Evolutionary conservation across 2,888 invertebrate species (phyloP).

Genomic region (Synergus itoensis): DNA sequence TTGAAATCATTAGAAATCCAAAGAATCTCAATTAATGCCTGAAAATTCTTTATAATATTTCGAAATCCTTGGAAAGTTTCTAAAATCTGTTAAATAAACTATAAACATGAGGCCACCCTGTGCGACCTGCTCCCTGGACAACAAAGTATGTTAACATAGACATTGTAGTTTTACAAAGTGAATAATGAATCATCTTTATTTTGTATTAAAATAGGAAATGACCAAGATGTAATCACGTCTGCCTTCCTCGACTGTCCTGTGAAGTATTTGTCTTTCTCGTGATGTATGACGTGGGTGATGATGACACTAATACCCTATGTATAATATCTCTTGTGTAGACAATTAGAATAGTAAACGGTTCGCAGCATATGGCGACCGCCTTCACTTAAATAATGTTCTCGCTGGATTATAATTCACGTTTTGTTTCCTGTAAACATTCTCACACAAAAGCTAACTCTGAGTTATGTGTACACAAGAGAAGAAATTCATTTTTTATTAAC

Average conservation of each 20-base stretch:
- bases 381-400: neutral
- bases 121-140: slow-evolving; percentile 7
- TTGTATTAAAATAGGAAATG: neutral
- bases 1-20: no score
- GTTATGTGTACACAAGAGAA: neutral
- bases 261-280: neutral
- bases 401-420: neutral
- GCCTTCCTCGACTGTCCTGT: neutral
- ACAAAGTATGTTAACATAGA: neutral
- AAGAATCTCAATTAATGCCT: no score
- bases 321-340: neutral
- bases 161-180: neutral
- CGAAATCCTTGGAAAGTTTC: no score
- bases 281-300: neutral
- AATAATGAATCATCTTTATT: neutral
- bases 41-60: no score
- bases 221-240: neutral
- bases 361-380: neutral
- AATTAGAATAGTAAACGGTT: neutral
- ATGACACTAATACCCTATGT: neutral
- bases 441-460: neutral
- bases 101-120: no score
- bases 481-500: no score
- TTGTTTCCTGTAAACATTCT: neutral
- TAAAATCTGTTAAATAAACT: no score